A percentile compares a stretch with the other conserved stretches of the same genome.
phyloP scores from a whole-genome alignment of 2,113 vertebrate species.

The Cavia aperea region DNA sequence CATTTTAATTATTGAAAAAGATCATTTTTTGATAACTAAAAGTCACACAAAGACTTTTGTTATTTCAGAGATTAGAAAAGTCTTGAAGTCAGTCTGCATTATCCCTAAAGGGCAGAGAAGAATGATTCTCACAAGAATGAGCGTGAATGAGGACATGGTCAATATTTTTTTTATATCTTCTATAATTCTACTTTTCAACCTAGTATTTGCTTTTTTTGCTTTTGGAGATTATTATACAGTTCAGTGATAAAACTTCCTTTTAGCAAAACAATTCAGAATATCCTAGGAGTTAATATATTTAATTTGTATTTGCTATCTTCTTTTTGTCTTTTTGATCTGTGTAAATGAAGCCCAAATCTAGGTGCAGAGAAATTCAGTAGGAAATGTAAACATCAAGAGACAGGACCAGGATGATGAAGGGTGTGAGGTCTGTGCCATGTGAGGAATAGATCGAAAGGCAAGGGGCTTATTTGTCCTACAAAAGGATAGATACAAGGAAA shows the following conservation, averaged over 20 bases:
- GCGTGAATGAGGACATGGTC: background rate
- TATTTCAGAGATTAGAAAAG: background rate
- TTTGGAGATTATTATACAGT: background rate
- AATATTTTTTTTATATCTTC: background rate
- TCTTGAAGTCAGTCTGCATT: background rate
- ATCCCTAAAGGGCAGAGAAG: background rate
- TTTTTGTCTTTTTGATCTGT: constrained; percentile 7
- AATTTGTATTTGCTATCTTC: background rate
- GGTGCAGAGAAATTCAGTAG: background rate
- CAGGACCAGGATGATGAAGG: background rate
- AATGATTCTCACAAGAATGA: background rate
- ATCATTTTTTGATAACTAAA: constrained; percentile 4
- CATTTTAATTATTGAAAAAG: constrained; percentile 6
- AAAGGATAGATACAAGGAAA: background rate
- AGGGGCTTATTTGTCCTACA: background rate
- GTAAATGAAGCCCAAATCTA: constrained; percentile 11
- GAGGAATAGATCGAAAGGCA: background rate
- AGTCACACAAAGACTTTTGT: background rate
- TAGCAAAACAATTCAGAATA: background rate
- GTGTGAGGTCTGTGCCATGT: background rate
- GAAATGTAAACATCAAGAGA: background rate
- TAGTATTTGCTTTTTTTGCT: background rate
- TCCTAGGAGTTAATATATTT: background rate
- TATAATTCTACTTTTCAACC: background rate
- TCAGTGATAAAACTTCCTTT: background rate